These are phyloP conservation scores for Troides aeacus DNA, from an alignment of 2,888 invertebrate species.

Conservation along the genomic window DNA sequence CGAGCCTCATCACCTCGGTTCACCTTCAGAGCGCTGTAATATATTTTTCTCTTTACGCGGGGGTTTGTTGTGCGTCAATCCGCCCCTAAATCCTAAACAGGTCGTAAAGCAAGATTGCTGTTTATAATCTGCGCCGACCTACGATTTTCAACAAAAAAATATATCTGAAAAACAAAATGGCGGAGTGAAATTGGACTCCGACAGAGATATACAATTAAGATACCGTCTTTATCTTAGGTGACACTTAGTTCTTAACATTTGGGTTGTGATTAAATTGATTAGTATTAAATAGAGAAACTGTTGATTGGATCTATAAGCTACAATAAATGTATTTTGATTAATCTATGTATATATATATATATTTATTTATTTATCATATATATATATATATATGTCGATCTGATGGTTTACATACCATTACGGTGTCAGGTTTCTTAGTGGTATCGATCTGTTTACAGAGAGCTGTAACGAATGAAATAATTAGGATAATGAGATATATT, in stretches of 20 bases:
- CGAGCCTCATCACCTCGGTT: slow-evolving; percentile 18
- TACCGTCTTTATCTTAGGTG: not conserved
- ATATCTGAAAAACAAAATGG: slow-evolving; percentile 6
- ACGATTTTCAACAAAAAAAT: slow-evolving; percentile 11
- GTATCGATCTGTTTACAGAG: no score
- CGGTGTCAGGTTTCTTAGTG: no score
- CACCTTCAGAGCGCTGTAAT: slow-evolving; percentile 20
- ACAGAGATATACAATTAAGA: not conserved
- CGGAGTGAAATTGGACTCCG: slow-evolving; percentile 5
- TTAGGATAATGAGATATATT: no score
- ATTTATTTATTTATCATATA: no score
- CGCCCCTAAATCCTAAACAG: slow-evolving; percentile 18
- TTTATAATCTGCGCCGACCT: slow-evolving; percentile 9
- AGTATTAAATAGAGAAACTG: no score
- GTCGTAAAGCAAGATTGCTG: slow-evolving; percentile 26
- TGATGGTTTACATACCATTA: no score
- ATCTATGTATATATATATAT: no score
- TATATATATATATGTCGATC: no score
- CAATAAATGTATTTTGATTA: no score
- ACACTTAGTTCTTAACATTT: not conserved
- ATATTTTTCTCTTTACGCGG: slow-evolving; percentile 1
- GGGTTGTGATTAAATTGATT: not conserved
- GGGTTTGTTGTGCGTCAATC: slow-evolving; percentile 15
- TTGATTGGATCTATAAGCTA: no score
- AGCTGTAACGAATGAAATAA: no score